These are phyloP conservation scores for Drosophila neotestacea DNA, from an alignment of 2,888 invertebrate species.

Conservation along the genomic window DNA sequence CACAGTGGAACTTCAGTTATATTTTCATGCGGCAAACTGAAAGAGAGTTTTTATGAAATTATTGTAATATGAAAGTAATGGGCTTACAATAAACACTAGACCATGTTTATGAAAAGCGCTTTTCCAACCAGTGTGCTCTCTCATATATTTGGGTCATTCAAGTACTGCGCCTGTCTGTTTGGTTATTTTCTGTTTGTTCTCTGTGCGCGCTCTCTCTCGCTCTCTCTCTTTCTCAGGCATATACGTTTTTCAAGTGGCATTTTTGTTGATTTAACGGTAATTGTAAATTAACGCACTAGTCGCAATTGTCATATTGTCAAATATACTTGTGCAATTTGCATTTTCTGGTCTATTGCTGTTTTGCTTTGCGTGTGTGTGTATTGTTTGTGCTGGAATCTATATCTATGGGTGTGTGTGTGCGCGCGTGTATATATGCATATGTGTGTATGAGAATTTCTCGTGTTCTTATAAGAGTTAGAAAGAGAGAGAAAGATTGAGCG, in stretches of 20 bases:
- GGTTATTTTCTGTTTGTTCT: conserved; percentile 52
- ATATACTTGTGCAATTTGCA: conserved; percentile 57
- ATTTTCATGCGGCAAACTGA: neutral
- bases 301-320: conserved; percentile 58
- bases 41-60: neutral
- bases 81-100: conserved; percentile 4
- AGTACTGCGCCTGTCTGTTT: conserved; percentile 64
- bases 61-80: neutral
- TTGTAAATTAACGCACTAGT: conserved; percentile 59
- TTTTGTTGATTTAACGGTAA: conserved; percentile 55
- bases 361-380: conserved; percentile 41
- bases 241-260: conserved; percentile 59
- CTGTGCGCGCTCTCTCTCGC: conserved; percentile 51
- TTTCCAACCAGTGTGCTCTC: conserved; percentile 57
- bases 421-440: conserved; percentile 24
- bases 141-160: conserved; percentile 60
- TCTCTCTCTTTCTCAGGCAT: conserved; percentile 25
- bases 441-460: conserved; percentile 57
- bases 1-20: neutral
- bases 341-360: conserved; percentile 31
- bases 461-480: conserved; percentile 47
- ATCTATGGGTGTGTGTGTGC: conserved; percentile 13
- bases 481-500: conserved; percentile 16
- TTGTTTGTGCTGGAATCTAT: conserved; percentile 57
- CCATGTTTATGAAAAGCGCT: conserved; percentile 41